A percentile compares a stretch with the other conserved stretches of the same genome.
Evolutionary conservation across 2,113 vertebrate species (phyloP).

Genomic region (Misgurnus mizolepis): DNA sequence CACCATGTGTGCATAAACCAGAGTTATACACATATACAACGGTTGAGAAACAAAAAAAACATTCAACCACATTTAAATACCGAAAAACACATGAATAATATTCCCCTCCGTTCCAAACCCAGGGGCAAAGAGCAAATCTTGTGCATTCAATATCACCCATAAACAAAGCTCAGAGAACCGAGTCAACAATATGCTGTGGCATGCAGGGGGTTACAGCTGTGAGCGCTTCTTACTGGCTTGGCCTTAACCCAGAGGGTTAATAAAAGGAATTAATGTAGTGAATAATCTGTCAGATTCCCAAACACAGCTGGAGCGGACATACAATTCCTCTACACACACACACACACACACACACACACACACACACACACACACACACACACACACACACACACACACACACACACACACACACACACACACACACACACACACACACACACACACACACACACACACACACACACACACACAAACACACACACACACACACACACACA

Average conservation of each 20-base stretch:
- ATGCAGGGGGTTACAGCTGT: constrained; percentile 75
- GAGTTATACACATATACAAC: too few relatives aligned
- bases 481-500: too few relatives aligned
- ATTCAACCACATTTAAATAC: neutral
- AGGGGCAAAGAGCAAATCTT: neutral
- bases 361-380: constrained; percentile 1
- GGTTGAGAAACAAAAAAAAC: too few relatives aligned
- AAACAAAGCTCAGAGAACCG: neutral
- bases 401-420: too few relatives aligned
- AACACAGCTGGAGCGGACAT: constrained; percentile 83
- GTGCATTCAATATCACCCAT: neutral
- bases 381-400: too few relatives aligned
- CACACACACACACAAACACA: too few relatives aligned
- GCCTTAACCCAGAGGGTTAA: constrained; percentile 76
- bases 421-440: too few relatives aligned
- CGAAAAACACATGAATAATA: neutral
- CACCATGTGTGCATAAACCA: too few relatives aligned
- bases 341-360: constrained; percentile 35
- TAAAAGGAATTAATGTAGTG: constrained; percentile 81
- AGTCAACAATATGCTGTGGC: constrained; percentile 47
- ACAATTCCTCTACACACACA: constrained; percentile 53
- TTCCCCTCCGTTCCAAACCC: neutral
- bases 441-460: too few relatives aligned
- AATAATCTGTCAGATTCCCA: constrained; percentile 81
- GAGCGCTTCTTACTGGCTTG: constrained; percentile 70